Conservation (phyloP, 2,797 vertebrate species). For the Hoplostethus mediterraneus region DNA sequence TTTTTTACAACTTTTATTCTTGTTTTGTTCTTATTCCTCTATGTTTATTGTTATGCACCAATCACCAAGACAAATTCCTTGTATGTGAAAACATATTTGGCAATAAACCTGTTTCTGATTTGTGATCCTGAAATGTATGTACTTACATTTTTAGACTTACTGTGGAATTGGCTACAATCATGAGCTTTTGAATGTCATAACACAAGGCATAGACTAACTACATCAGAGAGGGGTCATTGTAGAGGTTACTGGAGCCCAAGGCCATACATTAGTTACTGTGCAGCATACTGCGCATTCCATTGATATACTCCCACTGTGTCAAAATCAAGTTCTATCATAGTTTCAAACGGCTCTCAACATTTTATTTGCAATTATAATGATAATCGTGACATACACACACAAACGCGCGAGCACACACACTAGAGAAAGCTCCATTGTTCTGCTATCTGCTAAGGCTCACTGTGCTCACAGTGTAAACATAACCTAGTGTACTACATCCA, state of each 20-base stretch:
- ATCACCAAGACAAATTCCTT: no score
- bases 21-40: no score
- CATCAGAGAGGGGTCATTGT: slow-evolving; percentile 9
- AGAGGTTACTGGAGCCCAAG: slow-evolving; percentile 17
- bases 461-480: slow-evolving; percentile 60
- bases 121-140: background rate
- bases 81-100: no score
- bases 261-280: background rate
- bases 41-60: background rate
- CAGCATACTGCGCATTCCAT: background rate
- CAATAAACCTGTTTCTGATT: no score
- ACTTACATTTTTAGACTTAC: no score
- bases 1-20: no score
- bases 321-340: no score
- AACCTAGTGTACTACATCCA: slow-evolving; percentile 35
- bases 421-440: slow-evolving; percentile 77
- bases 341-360: no score
- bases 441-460: slow-evolving; percentile 50
- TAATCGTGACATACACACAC: background rate
- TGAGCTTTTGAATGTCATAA: slow-evolving; percentile 24
- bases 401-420: background rate
- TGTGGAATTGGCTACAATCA: background rate
- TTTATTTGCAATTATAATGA: slow-evolving; percentile 19
- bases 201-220: slow-evolving; percentile 11
- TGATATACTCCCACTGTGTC: background rate